Evolutionary conservation across 2,888 invertebrate genomes (phyloP).

Genomic region (Parochlus steinenii): DNA sequence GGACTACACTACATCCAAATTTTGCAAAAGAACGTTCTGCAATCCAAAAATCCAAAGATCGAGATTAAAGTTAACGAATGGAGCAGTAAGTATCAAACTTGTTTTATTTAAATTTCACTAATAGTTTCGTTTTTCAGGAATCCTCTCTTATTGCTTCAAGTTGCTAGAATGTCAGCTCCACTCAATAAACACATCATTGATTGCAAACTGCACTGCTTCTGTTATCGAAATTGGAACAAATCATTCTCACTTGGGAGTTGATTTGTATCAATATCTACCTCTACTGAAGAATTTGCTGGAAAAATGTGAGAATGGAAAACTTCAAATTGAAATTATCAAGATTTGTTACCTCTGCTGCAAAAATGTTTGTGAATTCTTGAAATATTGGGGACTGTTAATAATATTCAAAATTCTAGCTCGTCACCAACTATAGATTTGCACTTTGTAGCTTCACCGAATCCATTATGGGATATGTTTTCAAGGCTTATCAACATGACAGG

Average conservation of each 20-base stretch:
- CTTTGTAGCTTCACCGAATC: conserved; percentile 2
- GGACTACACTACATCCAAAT: neutral
- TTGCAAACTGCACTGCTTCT: neutral
- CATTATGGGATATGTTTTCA: neutral
- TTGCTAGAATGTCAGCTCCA: neutral
- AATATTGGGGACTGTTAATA: too few relatives aligned
- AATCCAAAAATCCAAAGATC: neutral
- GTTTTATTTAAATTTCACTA: neutral
- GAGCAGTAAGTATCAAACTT: neutral
- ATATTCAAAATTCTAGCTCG: too few relatives aligned
- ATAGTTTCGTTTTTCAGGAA: neutral
- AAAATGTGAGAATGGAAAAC: neutral
- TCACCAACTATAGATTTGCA: neutral
- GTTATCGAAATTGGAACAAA: neutral
- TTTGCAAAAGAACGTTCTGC: neutral
- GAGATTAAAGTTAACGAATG: neutral
- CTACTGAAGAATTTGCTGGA: neutral
- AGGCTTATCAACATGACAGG: neutral
- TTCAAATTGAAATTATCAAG: neutral
- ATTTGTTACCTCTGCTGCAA: conserved; percentile 2
- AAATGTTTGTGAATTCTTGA: too few relatives aligned
- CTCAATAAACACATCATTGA: neutral
- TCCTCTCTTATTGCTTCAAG: neutral
- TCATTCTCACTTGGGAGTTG: neutral
- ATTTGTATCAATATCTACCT: neutral